Evolutionary conservation across 2,113 vertebrate species (phyloP), one percentile per base, ranked within the genome.

Genomic region (Lagopus muta): DNA sequence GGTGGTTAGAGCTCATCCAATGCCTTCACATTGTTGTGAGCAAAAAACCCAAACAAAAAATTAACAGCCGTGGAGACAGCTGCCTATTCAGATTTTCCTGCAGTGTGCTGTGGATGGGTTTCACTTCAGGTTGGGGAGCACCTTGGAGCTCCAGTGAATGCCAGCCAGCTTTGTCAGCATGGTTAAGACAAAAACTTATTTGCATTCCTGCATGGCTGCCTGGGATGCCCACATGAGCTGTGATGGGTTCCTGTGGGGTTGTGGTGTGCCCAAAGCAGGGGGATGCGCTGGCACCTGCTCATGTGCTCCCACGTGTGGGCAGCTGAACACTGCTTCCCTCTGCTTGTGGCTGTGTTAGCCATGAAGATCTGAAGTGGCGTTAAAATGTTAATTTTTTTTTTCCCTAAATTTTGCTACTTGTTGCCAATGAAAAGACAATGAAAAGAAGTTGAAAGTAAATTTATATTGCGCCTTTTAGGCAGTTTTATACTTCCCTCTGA

Each of bases 171-270:
- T 5, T 43, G 62, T 25, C 42, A 64, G 48, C 27, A 6, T 64
- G 42, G 47, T 28, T 10, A 9, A 81, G 32, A 17, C 0, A 0
- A 27, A 10, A 34, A 16, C 11, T 11, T 19, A 17, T 4, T 2
- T 10, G 38, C 15, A 17, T 38, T 62, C 4, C 25, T 11, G 61
- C 5, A 28, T 28, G 58, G 48, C 24, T 62, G 47, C 34, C 25
- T 38, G 57, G 20, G 64, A 60, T 32, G 14, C 27, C 14, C 1
- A 0, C 30, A 8, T 50, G 4, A 18, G 8, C 62, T 85, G 43
- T 0, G 2, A 1, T 14, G 62, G 69, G 13, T 42, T 20, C n/a
- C n/a, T 9, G 2, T 0, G 0, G 52, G 5, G n/a, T 13, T 0
- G 2, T 0, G 2, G 30, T n/a, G 38, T 18, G 58, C 45, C 18